Percentiles rank a stretch among this genome's conserved stretches.
Conservation (phyloP, 2,797 vertebrate species). For the Jordanella pulchra region DNA sequence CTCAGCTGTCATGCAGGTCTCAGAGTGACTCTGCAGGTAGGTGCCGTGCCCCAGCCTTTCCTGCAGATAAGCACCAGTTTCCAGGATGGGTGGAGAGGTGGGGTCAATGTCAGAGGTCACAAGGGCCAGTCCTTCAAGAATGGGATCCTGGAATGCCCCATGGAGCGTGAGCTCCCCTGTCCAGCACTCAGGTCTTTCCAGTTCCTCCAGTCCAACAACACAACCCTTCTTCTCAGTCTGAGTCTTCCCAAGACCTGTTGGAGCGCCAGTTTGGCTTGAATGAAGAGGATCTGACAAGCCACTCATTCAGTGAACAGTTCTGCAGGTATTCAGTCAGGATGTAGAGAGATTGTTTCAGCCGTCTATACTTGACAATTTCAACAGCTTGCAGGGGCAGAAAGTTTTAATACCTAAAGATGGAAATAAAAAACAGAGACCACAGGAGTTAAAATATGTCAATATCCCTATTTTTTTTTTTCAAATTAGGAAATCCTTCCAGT, state of each 20-base stretch:
- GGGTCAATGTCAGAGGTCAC: conserved; percentile 64
- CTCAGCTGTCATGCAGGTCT: conserved; percentile 56
- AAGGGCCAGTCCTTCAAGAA: conserved; percentile 63
- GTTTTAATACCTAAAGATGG: conserved; percentile 76
- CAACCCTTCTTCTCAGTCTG: conserved; percentile 76
- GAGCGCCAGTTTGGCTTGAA: conserved; percentile 86
- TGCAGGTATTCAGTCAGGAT: conserved; percentile 82
- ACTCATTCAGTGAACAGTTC: conserved; percentile 82
- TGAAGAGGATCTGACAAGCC: conserved; percentile 89
- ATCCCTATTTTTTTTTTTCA: conserved; percentile 19
- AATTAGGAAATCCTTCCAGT: background rate
- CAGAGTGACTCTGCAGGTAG: conserved; percentile 74
- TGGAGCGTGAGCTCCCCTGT: conserved; percentile 73
- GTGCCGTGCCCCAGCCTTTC: conserved; percentile 78
- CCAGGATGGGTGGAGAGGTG: conserved; percentile 79
- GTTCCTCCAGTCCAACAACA: conserved; percentile 69
- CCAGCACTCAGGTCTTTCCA: conserved; percentile 76
- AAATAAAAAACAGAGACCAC: conserved; percentile 31
- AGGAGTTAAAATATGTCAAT: conserved; percentile 16
- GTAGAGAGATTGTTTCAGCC: conserved; percentile 53
- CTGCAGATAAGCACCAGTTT: conserved; percentile 91
- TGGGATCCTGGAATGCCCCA: conserved; percentile 63
- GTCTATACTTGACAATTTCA: conserved; percentile 22
- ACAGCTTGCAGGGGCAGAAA: conserved; percentile 61
- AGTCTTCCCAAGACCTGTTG: conserved; percentile 86